Evolutionary conservation across 2,888 invertebrate species (phyloP), one percentile per base, ranked within the genome.

Genomic region (Hydriomena furcata): DNA sequence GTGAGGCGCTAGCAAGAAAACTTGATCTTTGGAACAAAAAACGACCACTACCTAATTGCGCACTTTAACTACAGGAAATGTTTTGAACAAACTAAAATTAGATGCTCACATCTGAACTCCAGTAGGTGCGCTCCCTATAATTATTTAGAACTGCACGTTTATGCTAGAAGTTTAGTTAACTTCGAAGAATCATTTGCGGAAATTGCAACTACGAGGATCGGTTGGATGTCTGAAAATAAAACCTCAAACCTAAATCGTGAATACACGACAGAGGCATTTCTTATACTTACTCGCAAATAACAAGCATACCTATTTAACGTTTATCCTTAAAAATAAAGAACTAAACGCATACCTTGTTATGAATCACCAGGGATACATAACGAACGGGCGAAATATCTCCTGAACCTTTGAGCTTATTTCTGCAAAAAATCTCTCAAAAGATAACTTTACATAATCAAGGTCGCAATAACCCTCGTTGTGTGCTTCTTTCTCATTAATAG

Each of bases 11-110:
- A 65, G 65, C 60, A 61, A 71, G 71, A 76, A 69, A 67, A 78
- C 71, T 65, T 66, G 63, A 72, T 68, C 60, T 64, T 55, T 47
- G 64, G 61, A 68, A 72, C 73, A 78, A 79, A 77, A 77, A 76
- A 71, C 65, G 45, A 52, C 41, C 51, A 63, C 66, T 70, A 41
- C 41, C 41, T 41, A 73, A 77, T 74, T 73, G 72, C 71, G 62
- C 71, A 71, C 65, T 72, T 71, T 63, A 65, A 60, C 61, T 66
- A 65, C 73, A 76, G 73, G 75, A 78, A 76, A 73, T 71, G 58
- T 65, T 70, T 66, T 59, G 62, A 65, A 62, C 63, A 65, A 65
- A 71, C 63, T 63, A 63, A 68, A 68, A 64, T 68, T 63, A 58
- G 58, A 51, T 36, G 40, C 42, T 27, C 30, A 58, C 55, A 44